Evolutionary conservation across 1,140 invertebrate species (phyloP).

Genomic region (Bicyclus anynana): DNA sequence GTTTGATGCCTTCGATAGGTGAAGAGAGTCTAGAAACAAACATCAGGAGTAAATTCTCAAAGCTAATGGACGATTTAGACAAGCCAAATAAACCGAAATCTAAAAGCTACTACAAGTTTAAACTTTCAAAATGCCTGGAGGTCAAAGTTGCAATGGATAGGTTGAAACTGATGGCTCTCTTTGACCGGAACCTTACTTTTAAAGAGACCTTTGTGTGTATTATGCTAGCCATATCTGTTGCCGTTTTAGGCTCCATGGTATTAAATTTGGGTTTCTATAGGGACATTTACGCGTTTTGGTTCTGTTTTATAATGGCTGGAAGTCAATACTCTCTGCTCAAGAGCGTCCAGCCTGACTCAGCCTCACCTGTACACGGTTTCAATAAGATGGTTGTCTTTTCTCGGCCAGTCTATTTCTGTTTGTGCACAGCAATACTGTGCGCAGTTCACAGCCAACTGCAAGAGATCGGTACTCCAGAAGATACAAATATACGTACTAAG

Average conservation of each 20-base stretch:
- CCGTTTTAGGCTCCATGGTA: conserved; percentile 89
- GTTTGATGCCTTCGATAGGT: conserved; percentile 63
- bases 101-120: conserved; percentile 92
- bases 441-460: conserved; percentile 80
- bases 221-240: conserved; percentile 90
- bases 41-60: conserved; percentile 57
- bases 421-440: conserved; percentile 88
- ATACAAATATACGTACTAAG: conserved; percentile 45
- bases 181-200: conserved; percentile 94
- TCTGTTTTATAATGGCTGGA: conserved; percentile 97
- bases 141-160: conserved; percentile 93
- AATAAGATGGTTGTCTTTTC: conserved; percentile 97
- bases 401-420: conserved; percentile 96
- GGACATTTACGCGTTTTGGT: conserved; percentile 95
- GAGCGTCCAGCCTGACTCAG: conserved; percentile 98
- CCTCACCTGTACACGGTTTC: conserved; percentile 98
- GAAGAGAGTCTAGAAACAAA: conserved; percentile 65
- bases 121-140: conserved; percentile 82
- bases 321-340: conserved; percentile 99
- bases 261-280: conserved; percentile 92
- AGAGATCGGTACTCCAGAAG: conserved; percentile 45
- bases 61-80: conserved; percentile 61
- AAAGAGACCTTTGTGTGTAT: conserved; percentile 92
- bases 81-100: conserved; percentile 75
- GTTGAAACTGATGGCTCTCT: conserved; percentile 91